Percentiles rank a stretch among this genome's conserved stretches.
phyloP scores from a whole-genome alignment of 2,888 invertebrate species.

The Muschampia plurimacula region DNA sequence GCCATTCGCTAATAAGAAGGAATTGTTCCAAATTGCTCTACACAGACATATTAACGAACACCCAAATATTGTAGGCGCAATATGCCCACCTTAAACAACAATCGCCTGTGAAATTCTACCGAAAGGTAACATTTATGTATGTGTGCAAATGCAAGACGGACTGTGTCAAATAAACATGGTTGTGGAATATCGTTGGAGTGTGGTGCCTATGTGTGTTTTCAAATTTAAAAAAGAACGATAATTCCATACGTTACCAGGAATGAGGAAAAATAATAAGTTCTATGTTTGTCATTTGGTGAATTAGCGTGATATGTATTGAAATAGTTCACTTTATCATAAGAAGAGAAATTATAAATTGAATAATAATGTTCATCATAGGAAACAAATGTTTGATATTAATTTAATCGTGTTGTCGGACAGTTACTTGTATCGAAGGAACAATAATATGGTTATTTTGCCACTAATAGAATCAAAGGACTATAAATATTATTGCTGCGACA shows the following conservation, averaged over 20 bases:
- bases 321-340: not conserved
- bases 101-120: conserved; percentile 35
- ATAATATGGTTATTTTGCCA: conserved; percentile 23
- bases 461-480: conserved; percentile 27
- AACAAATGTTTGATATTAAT: conserved; percentile 21
- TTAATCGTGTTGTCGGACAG: conserved; percentile 5
- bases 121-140: conserved; percentile 27
- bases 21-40: conserved; percentile 28
- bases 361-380: not conserved
- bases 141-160: conserved; percentile 36
- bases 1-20: conserved; percentile 54
- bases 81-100: conserved; percentile 22
- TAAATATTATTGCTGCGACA: conserved; percentile 24
- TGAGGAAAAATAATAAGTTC: not conserved
- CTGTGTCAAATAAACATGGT: conserved; percentile 44
- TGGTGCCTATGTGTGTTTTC: conserved; percentile 42
- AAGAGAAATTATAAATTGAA: not conserved
- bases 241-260: conserved; percentile 8
- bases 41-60: conserved; percentile 8
- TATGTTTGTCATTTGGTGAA: not conserved
- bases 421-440: conserved; percentile 9
- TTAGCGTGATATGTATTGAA: not conserved
- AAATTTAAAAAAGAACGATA: conserved; percentile 29
- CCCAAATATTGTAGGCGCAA: conserved; percentile 9
- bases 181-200: conserved; percentile 65